These are phyloP conservation scores for Labeo calbasu DNA, from an alignment of 2,797 vertebrate species.

Conservation along the genomic window DNA sequence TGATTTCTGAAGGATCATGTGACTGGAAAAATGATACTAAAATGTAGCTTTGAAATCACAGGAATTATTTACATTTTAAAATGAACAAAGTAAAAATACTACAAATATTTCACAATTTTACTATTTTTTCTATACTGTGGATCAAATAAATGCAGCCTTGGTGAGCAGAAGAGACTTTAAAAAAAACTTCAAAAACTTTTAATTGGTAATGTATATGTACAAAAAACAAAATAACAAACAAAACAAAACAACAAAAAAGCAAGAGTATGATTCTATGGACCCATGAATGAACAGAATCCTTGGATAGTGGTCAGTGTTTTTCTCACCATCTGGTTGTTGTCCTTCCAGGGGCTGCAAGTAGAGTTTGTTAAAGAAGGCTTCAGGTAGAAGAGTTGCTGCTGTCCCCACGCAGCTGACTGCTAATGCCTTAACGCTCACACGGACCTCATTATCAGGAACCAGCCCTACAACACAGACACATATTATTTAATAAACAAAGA, in stretches of 20 bases:
- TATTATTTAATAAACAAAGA: not conserved
- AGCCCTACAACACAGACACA: conserved; percentile 74
- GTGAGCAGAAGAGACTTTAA: too few species aligned
- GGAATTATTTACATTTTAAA: too few species aligned
- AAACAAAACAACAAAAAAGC: not conserved
- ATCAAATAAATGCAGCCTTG: too few species aligned
- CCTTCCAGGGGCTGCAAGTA: conserved; percentile 86
- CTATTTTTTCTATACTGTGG: too few species aligned
- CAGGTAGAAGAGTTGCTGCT: conserved; percentile 88
- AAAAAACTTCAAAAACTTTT: too few species aligned
- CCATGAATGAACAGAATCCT: not conserved
- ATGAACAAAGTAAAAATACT: too few species aligned
- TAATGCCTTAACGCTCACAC: conserved; percentile 96
- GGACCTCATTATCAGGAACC: conserved; percentile 92
- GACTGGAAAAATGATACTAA: too few species aligned
- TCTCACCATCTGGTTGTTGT: conserved; percentile 76
- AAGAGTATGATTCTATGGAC: not conserved
- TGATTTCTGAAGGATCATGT: too few species aligned
- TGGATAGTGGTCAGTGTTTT: not conserved
- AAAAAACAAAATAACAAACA: not conserved
- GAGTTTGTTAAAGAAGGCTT: conserved; percentile 93
- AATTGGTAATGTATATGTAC: not conserved
- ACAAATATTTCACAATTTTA: too few species aligned
- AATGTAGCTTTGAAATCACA: too few species aligned
- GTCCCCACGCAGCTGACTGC: conserved; percentile 93